Evolutionary conservation across 2,888 invertebrate species (phyloP), one percentile per base, ranked within the genome.

Genomic region (Pristionchus japonicus): DNA sequence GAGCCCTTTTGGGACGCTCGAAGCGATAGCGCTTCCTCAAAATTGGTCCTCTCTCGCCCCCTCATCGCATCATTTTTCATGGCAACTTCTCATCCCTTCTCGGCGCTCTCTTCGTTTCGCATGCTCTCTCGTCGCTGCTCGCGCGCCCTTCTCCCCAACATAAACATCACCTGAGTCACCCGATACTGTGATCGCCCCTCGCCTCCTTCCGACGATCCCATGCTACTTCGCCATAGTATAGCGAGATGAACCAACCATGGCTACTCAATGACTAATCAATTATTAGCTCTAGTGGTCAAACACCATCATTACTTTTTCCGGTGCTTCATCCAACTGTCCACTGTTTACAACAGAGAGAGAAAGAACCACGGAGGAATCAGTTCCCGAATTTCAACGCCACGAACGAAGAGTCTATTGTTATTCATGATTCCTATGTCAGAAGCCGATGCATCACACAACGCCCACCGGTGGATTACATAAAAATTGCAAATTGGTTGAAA

Each of bases 131-230:
- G 23, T 43, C 47, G 77, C 43, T 70, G 40, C 77, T 27, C 74
- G 20, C 23, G 40, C 77, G 34, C 43, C 23, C 20, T 40, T 27
- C 37, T 40, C 47, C 77, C 43, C 37, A 70, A 77, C 77, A 77
- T 77, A 77, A 77, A 77, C 77, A 77, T 23, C 74, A 77, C 77
- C 77, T 77, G 77, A 77, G 77, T 77, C 77, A 77, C 27, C 77
- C 43, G 77, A 77, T 43, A 43, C 77, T 40, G 70, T 37, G 37
- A 20, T n/a, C 37, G n/a, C n/a, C 70, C 20, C 37, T 70, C 37
- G 3, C 37, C 37, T 23, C 20, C 57, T 57, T 57, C 57, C 57
- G 57, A 57, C 57, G 57, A 1, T n/a, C 20, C 6, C 23, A 1
- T 6, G 23, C 57, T 57, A 57, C 57, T 57, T 57, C 57, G 57